Evolutionary conservation across 2,888 invertebrate species (phyloP).

Genomic region (Mythimna vitellina): DNA sequence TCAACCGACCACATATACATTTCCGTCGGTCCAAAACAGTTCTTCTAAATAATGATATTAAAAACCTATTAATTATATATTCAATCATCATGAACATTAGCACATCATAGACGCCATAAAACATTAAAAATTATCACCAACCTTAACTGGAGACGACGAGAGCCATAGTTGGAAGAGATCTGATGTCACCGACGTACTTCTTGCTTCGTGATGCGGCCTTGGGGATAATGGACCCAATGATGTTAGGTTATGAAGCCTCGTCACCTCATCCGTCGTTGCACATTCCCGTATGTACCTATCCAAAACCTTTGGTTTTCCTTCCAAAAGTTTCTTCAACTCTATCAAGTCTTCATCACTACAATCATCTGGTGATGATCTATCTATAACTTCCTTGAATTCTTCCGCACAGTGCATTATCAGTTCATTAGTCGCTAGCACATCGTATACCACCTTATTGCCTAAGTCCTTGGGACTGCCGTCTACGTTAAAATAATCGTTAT

Average conservation of each 20-base stretch:
- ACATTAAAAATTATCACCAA: conserved; percentile 76
- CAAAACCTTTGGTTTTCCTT: conserved; percentile 92
- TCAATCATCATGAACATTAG: conserved; percentile 41
- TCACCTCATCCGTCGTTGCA: conserved; percentile 92
- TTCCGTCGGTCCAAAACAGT: conserved; percentile 35
- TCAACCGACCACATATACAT: background rate
- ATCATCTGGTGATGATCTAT: conserved; percentile 83
- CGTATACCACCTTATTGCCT: conserved; percentile 85
- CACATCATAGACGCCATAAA: conserved; percentile 29
- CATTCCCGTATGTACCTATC: conserved; percentile 95
- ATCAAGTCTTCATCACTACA: conserved; percentile 84
- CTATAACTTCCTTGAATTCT: conserved; percentile 84
- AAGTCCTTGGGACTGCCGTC: conserved; percentile 81
- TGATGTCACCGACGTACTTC: conserved; percentile 94
- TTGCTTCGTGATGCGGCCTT: conserved; percentile 87
- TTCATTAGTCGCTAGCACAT: conserved; percentile 80
- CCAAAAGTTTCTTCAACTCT: conserved; percentile 82
- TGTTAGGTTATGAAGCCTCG: conserved; percentile 90
- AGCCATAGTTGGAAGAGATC: conserved; percentile 97
- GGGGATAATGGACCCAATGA: conserved; percentile 88
- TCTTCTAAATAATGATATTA: conserved; percentile 29
- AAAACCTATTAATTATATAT: conserved; percentile 45
- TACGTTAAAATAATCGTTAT: conserved; percentile 79
- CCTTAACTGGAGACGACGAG: conserved; percentile 94
- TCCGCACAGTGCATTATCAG: conserved; percentile 80